Evolutionary conservation across 2,888 invertebrate genomes (phyloP), one percentile per base, ranked within the genome.

Genomic region (Copidosoma aretas): DNA sequence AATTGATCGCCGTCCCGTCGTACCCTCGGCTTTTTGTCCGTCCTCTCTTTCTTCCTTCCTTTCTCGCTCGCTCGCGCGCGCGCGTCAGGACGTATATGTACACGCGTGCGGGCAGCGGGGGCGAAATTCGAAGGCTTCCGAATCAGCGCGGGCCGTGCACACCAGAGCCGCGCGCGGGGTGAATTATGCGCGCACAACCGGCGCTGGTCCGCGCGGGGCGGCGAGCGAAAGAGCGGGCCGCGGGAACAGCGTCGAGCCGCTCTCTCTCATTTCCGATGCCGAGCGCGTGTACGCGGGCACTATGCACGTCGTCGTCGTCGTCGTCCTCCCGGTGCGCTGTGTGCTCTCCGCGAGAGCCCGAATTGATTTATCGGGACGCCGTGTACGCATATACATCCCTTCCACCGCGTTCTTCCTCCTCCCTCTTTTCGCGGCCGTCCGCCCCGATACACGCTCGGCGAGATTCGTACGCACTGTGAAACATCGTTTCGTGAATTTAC

Each of bases 1-100:
- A 77, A 77, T 77, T 77, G 75, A 76, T 77, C 74, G 73, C 71
- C 67, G 70, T 8, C 32, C n/a, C n/a, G n/a, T n/a, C n/a, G n/a
- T n/a, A 32, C 32, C 32, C 32, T 5, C 32, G 4, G 4, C 32
- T n/a, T n/a, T n/a, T n/a, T n/a, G n/a, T n/a, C 32, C 32, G 8
- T 32, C 32, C 32, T 8, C 8, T 8, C 32, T 32, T 32, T 3
- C 4, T 32, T 32, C 4, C 32, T 32, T 32, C 8, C 8, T 32
- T 32, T 32, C 8, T 32, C 3, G 32, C 32, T 32, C 8, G 32
- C 32, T 32, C 32, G 8, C 32, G 4, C 14, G 12, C 43, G 8
- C 43, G 12, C 15, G 12, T 12, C n/a, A n/a, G n/a, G n/a, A n/a
- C n/a, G n/a, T n/a, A n/a, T n/a, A n/a, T 46, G 17, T 17, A 46